Evolutionary conservation across 2,888 invertebrate species (phyloP).

Genomic region (Chloroclysta siterata): DNA sequence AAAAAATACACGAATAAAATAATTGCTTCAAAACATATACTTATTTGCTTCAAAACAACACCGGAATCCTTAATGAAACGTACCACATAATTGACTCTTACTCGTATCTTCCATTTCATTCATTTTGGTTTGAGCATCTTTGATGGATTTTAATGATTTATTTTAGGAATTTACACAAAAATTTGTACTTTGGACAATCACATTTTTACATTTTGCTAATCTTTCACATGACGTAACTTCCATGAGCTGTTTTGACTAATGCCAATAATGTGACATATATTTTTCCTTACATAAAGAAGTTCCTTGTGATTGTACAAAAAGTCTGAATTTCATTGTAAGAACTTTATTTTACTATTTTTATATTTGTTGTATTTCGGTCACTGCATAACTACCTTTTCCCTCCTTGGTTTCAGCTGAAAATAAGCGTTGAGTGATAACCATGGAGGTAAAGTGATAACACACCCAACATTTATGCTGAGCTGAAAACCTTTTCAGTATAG

Average conservation of each 20-base stretch:
- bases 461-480: too few relatives aligned
- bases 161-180: conserved; percentile 14
- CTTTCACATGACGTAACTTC: background rate
- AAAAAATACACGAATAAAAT: too few relatives aligned
- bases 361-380: too few relatives aligned
- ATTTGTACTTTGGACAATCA: conserved; percentile 12
- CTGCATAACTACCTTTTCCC: too few relatives aligned
- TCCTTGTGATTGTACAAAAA: background rate
- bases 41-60: background rate
- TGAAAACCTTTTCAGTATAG: too few relatives aligned
- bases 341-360: too few relatives aligned
- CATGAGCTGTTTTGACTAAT: background rate
- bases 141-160: background rate
- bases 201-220: conserved; percentile 4
- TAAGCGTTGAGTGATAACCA: too few relatives aligned
- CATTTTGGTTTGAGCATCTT: conserved; percentile 11
- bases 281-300: background rate
- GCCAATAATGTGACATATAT: background rate
- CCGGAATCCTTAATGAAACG: background rate
- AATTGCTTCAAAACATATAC: background rate
- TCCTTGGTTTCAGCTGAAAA: too few relatives aligned
- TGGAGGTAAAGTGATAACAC: too few relatives aligned
- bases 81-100: conserved; percentile 14
- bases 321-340: background rate
- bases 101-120: conserved; percentile 19